phyloP scores from a whole-genome alignment of 1,140 invertebrate species.

The Heliconius nattereri region DNA sequence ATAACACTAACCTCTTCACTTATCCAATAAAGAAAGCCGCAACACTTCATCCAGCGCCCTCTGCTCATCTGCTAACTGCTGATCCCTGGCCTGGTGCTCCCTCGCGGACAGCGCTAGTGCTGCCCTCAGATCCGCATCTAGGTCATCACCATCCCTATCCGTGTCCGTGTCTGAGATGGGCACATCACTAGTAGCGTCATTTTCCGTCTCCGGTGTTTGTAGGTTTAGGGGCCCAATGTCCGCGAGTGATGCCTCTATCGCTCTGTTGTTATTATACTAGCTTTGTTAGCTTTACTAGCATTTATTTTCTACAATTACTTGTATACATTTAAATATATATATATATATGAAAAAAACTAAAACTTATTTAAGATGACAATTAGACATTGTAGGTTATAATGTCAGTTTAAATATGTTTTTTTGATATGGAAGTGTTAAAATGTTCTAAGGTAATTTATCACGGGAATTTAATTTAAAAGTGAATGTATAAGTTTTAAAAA shows the following conservation, averaged over 20 bases:
- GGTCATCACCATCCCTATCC: slow-evolving; percentile 42
- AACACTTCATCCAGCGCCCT: slow-evolving; percentile 62
- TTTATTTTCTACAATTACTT: no score
- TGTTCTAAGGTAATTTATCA: no score
- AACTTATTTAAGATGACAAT: no score
- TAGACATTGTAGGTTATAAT: no score
- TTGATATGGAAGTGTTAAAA: no score
- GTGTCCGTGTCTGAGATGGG: slow-evolving; percentile 32
- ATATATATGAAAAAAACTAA: not conserved
- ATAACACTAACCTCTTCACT: slow-evolving; percentile 40
- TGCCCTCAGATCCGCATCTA: slow-evolving; percentile 54
- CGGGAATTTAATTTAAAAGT: no score
- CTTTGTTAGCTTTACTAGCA: slow-evolving; percentile 29
- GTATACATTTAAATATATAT: not conserved
- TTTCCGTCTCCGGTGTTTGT: slow-evolving; percentile 17
- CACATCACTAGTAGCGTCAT: not conserved
- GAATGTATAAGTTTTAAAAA: no score
- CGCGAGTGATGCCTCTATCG: slow-evolving; percentile 63
- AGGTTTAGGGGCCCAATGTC: slow-evolving; percentile 22
- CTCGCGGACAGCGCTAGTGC: slow-evolving; percentile 60
- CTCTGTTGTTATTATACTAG: slow-evolving; percentile 53
- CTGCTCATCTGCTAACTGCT: slow-evolving; percentile 57
- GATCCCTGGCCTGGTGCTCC: slow-evolving; percentile 53
- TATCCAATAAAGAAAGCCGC: slow-evolving; percentile 69
- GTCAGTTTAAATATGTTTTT: no score